Conservation (phyloP, 2,888 invertebrate genomes). For the Limenitis camilla region DNA sequence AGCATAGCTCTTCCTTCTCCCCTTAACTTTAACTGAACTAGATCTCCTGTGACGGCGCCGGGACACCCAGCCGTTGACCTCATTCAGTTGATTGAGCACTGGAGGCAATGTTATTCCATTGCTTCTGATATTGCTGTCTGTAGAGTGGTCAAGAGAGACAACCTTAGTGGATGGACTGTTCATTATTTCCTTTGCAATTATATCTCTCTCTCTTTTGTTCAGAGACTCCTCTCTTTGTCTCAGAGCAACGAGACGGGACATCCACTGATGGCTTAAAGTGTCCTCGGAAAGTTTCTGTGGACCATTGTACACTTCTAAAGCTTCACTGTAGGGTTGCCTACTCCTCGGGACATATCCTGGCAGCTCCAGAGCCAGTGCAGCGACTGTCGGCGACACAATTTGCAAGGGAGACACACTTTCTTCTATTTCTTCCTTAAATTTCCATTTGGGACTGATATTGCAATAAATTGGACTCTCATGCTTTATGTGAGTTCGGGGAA, state of each 20-base stretch:
- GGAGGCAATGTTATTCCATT: slow-evolving; percentile 64
- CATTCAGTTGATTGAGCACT: slow-evolving; percentile 38
- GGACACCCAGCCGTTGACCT: slow-evolving; percentile 33
- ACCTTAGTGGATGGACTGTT: slow-evolving; percentile 54
- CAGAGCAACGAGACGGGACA: slow-evolving; percentile 68
- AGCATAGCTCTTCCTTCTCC: slow-evolving; percentile 49
- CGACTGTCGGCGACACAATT: slow-evolving; percentile 59
- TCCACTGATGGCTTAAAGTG: slow-evolving; percentile 73
- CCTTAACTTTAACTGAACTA: slow-evolving; percentile 40
- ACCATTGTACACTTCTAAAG: slow-evolving; percentile 40
- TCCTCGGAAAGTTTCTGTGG: slow-evolving; percentile 72
- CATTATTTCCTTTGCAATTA: slow-evolving; percentile 61
- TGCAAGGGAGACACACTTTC: slow-evolving; percentile 31
- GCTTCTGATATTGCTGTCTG: slow-evolving; percentile 30
- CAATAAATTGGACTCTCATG: slow-evolving; percentile 56
- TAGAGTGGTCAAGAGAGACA: slow-evolving; percentile 37
- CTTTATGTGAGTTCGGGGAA: slow-evolving; percentile 44
- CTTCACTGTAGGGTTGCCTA: slow-evolving; percentile 46
- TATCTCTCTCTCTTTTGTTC: slow-evolving; percentile 64
- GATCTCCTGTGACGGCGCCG: slow-evolving; percentile 46
- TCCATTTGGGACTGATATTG: slow-evolving; percentile 46
- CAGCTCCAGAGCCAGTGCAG: slow-evolving; percentile 62
- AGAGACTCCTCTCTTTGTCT: slow-evolving; percentile 69
- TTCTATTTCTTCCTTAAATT: slow-evolving; percentile 29
- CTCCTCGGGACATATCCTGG: slow-evolving; percentile 65